Base-by-base conservation (phyloP, 2,888 invertebrate species). In the Zygothrica quintamaculata region DNA sequence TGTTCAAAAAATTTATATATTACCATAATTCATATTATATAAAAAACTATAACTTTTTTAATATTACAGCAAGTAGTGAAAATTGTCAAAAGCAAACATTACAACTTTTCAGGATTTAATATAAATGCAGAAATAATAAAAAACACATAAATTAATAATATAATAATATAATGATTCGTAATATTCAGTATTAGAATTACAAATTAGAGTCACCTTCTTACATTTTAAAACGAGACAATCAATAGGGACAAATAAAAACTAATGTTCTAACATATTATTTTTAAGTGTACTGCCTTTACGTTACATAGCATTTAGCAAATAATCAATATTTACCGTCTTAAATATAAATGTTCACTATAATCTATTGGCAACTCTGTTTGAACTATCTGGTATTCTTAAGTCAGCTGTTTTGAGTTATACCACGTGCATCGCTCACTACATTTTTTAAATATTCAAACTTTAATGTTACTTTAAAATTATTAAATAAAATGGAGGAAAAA, bases 41-140 rank as follows among this genome's bases (percentile, higher is more conserved):
- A 8, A 0, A 18, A 8, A 11, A 11, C 11, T n/a, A 3, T 39
- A 8, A 15, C 1, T 11, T 3, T 59, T 65, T 51, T 15, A 62
- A 47, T 62, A 48, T 92, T 92, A 18, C 91, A 94, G 94, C 94
- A 94, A 93, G 92, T 94, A 9, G 93, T 94, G 42, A 92, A 94
- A 64, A 93, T 93, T 1, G 92, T 94, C 59, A 94, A 94, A 84
- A 92, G 93, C 77, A 94, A 94, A 81, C 91, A 91, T 57, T 90
- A 90, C 55, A 81, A 62, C 25, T 78, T 90, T 11, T 73, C 88
- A 11, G 87, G 88, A n/a, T 84, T 91, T 39, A 79, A 76, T 31
- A 50, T 88, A 1, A 77, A 73, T 25, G 67, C 84, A 2, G 81
- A 84, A 56, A 60, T 73, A 1, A 36, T 74, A 13, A 64, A 81